Percentiles rank a stretch among this genome's conserved stretches.
phyloP scores from a whole-genome alignment of 2,888 invertebrate species.

The Metellina segmentata region DNA sequence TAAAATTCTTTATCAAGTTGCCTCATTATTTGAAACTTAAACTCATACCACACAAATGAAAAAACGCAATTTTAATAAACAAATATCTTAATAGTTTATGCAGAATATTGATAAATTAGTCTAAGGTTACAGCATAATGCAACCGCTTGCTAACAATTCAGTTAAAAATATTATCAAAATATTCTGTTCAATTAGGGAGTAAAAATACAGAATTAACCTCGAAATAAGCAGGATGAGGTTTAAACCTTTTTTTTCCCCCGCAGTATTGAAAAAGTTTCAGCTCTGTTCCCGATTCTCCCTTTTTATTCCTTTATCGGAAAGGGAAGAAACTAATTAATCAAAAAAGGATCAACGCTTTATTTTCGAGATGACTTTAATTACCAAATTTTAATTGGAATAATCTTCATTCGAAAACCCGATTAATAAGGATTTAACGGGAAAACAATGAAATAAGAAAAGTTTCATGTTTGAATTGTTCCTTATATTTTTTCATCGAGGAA shows the following conservation, averaged over 20 bases:
- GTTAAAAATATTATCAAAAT: no score
- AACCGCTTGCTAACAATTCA: no score
- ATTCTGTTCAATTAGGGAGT: no score
- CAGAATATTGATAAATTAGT: no score
- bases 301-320: background rate
- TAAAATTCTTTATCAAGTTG: no score
- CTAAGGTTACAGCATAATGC: no score
- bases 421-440: slow-evolving; percentile 65
- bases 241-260: background rate
- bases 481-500: slow-evolving; percentile 38
- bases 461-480: slow-evolving; percentile 51
- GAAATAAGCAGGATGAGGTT: background rate
- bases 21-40: no score
- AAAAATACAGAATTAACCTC: background rate
- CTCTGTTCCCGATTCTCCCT: background rate
- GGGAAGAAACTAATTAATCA: slow-evolving; percentile 61
- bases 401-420: slow-evolving; percentile 61
- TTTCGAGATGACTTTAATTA: slow-evolving; percentile 60
- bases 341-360: slow-evolving; percentile 60
- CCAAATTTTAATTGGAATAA: slow-evolving; percentile 72
- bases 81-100: no score
- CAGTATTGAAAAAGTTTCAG: background rate
- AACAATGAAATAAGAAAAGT: slow-evolving; percentile 53
- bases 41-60: no score
- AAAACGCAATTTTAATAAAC: no score